Base-by-base conservation (phyloP, 2,113 vertebrate species). In the Chionodraco myersi region DNA sequence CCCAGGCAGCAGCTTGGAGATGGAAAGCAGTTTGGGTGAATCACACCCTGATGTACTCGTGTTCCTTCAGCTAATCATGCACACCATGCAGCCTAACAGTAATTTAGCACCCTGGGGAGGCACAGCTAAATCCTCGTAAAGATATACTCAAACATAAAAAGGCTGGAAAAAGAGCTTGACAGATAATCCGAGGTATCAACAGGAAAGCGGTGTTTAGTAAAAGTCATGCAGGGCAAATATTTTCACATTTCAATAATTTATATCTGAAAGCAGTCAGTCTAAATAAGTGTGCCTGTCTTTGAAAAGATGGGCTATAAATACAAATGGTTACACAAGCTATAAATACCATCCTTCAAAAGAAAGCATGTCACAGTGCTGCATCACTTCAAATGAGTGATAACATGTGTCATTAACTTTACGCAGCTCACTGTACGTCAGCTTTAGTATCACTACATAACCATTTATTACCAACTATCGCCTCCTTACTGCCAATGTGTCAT, bases 371-470 rank as follows among this genome's bases (percentile, higher is more conserved):
- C 44, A 49, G 44, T 34, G 9, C 52, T 48, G 66, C 52, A 57
- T 78, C 52, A 52, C n/a, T 86, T 80, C n/a, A 70, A 64, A 71
- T 64, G 76, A 89, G 71, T 36, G 70, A 78, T 88, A 80, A 88
- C 82, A 87, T 41, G 65, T 78, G 52, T 47, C 74, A 79, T 79
- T 85, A 82, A 54, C 57, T 80, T 71, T 30, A 58, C 13, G 63
- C 16, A 74, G 60, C 59, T 71, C 62, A 51, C 48, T 62, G n/a
- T 75, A 68, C 60, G 71, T 68, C 77, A 65, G 72, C 53, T 83
- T 77, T 79, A 74, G 77, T 73, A 73, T 61, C 66, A 58, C 58
- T 13, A 44, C 7, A 57, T 63, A 58, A 77, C 26, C 56, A 73
- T 66, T 73, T 58, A 67, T 79, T 63, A 68, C 61, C 51, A 59